A percentile compares a stretch with the other conserved stretches of the same genome.
Evolutionary conservation across 1,140 invertebrate species (phyloP).

Genomic region (Tetramorium alpestre): DNA sequence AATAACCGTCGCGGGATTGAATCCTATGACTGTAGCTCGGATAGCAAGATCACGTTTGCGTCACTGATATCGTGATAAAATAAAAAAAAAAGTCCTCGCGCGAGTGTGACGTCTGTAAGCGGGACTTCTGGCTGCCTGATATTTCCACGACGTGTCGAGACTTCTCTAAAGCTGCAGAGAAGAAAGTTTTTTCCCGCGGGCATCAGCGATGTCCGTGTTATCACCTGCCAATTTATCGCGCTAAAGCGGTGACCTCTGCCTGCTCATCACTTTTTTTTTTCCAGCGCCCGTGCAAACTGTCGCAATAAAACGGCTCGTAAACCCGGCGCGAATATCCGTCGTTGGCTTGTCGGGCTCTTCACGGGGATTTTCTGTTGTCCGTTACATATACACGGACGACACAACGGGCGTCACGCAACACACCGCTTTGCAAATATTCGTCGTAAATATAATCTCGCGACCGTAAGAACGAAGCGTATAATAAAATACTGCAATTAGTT

Average conservation of each 20-base stretch:
- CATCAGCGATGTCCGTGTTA: slow-evolving; percentile 45
- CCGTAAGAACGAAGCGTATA: neutral
- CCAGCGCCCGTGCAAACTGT: slow-evolving; percentile 50
- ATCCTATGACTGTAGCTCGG: neutral
- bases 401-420: neutral
- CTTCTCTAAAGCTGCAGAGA: neutral
- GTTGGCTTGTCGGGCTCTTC: slow-evolving; percentile 55
- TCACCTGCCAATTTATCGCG: slow-evolving; percentile 61
- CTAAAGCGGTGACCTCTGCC: slow-evolving; percentile 34
- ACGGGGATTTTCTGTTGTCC: slow-evolving; percentile 50
- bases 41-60: neutral
- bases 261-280: slow-evolving; percentile 46
- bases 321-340: slow-evolving; percentile 41
- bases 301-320: slow-evolving; percentile 71
- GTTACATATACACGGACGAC: neutral
- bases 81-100: neutral
- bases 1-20: neutral
- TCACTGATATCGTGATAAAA: neutral
- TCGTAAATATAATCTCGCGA: slow-evolving; percentile 19
- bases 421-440: slow-evolving; percentile 11
- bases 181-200: slow-evolving; percentile 38
- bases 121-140: slow-evolving; percentile 6
- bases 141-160: slow-evolving; percentile 10
- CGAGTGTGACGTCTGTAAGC: neutral
- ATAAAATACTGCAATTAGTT: neutral